Conservation (phyloP, 1,140 invertebrate species). For the Solenopsis fugax region DNA sequence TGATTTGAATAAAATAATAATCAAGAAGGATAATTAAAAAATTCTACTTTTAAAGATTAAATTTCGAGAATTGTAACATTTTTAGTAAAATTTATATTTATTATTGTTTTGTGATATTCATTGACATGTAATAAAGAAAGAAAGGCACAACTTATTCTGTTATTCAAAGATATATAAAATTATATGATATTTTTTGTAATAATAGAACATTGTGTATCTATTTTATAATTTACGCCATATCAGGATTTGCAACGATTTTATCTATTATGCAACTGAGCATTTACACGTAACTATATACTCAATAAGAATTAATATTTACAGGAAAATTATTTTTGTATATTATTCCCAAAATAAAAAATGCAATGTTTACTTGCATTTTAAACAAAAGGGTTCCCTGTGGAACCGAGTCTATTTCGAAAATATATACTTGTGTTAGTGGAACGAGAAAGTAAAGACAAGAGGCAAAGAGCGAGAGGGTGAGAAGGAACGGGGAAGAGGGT, state of each 20-base stretch:
- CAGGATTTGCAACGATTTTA: neutral
- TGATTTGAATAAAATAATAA: conserved; percentile 6
- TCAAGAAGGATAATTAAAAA: neutral
- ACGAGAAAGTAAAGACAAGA: conserved; percentile 52
- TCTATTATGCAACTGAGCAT: neutral
- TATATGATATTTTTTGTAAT: neutral
- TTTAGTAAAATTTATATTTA: neutral
- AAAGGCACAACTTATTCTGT: conserved; percentile 2
- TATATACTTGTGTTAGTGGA: conserved; percentile 32
- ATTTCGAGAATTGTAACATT: neutral
- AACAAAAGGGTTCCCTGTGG: neutral
- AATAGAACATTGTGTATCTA: neutral
- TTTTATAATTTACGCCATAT: neutral
- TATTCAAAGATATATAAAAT: neutral
- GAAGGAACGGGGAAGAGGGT: conserved; percentile 72
- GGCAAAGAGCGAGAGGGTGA: conserved; percentile 32
- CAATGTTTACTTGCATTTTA: neutral
- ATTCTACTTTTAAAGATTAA: neutral
- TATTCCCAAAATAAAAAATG: conserved; percentile 15
- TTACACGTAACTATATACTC: neutral
- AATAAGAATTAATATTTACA: neutral
- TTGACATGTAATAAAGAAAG: neutral
- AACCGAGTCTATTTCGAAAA: conserved; percentile 39
- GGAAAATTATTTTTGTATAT: conserved; percentile 4
- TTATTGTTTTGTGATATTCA: neutral